Percentiles rank a stretch among this genome's conserved stretches.
Conservation (phyloP, 2,113 vertebrate genomes). For the Martes martes region DNA sequence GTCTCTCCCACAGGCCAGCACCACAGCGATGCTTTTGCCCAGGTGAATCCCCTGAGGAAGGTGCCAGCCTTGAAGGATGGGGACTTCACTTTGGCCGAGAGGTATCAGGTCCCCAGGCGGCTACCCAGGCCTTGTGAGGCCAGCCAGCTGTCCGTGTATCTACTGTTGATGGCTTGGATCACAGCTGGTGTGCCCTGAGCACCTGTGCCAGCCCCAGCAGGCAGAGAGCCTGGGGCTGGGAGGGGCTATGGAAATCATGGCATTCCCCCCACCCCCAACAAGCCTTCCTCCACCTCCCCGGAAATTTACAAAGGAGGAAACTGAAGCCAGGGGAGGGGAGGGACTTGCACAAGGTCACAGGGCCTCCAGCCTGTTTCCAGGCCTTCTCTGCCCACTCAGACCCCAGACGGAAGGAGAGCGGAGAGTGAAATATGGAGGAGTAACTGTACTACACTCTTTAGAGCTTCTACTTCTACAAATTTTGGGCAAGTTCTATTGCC, state of each 20-base stretch:
- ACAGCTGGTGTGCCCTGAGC: neutral
- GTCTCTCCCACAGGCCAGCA: conserved; percentile 84
- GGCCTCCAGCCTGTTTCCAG: neutral
- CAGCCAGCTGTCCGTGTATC: neutral
- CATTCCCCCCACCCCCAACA: accelerated
- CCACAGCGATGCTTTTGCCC: conserved; percentile 83
- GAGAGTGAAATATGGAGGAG: neutral
- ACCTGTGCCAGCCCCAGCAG: neutral
- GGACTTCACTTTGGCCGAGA: conserved; percentile 90
- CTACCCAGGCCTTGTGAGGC: neutral
- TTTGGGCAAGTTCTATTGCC: neutral
- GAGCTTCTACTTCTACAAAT: neutral
- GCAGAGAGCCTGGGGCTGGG: neutral
- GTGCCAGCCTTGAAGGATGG: conserved; percentile 91
- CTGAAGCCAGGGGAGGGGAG: neutral
- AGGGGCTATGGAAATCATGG: neutral
- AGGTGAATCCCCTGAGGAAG: conserved; percentile 85
- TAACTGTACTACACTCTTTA: neutral
- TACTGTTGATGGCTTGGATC: neutral
- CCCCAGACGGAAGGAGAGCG: neutral
- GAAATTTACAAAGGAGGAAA: neutral
- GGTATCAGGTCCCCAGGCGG: conserved; percentile 79
- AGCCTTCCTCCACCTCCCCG: neutral
- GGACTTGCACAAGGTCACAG: neutral
- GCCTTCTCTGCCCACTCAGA: neutral